These are phyloP conservation scores for Hylomyscus alleni DNA, from an alignment of 2,797 vertebrate genomes.

Conservation along the genomic window DNA sequence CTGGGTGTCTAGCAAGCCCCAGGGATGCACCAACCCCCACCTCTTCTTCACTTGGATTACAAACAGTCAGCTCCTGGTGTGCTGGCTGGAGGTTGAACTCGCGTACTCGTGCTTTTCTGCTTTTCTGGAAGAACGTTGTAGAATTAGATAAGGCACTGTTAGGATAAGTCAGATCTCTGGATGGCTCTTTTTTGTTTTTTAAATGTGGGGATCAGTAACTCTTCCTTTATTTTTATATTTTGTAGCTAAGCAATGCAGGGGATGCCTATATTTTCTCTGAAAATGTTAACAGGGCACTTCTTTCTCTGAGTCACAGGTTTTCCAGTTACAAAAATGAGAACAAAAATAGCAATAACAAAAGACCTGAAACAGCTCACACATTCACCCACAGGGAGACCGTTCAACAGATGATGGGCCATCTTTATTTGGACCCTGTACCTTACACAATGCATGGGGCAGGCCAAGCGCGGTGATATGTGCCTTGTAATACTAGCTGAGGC, in stretches of 20 bases:
- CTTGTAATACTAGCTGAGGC: background rate
- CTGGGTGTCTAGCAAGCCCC: background rate
- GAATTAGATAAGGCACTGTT: background rate
- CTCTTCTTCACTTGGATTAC: background rate
- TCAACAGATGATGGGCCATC: background rate
- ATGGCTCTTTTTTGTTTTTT: background rate
- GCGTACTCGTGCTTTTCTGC: background rate
- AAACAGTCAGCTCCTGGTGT: no score
- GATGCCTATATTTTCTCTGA: slow-evolving; percentile 16
- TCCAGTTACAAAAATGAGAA: background rate
- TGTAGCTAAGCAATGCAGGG: background rate
- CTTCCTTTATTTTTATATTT: slow-evolving; percentile 25
- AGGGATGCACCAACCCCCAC: background rate
- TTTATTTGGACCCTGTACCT: background rate
- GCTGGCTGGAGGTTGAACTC: background rate
- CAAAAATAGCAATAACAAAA: slow-evolving; percentile 26
- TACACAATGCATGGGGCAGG: background rate
- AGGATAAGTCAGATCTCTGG: background rate
- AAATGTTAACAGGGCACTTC: background rate
- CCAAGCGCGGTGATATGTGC: no score
- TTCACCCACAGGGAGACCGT: background rate
- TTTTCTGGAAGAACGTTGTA: background rate
- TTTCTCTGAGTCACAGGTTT: slow-evolving; percentile 46
- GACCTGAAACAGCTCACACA: background rate
- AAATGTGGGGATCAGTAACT: background rate